These are phyloP conservation scores for Sarcophaga peregrina DNA, from an alignment of 1,140 invertebrate genomes.

Conservation along the genomic window DNA sequence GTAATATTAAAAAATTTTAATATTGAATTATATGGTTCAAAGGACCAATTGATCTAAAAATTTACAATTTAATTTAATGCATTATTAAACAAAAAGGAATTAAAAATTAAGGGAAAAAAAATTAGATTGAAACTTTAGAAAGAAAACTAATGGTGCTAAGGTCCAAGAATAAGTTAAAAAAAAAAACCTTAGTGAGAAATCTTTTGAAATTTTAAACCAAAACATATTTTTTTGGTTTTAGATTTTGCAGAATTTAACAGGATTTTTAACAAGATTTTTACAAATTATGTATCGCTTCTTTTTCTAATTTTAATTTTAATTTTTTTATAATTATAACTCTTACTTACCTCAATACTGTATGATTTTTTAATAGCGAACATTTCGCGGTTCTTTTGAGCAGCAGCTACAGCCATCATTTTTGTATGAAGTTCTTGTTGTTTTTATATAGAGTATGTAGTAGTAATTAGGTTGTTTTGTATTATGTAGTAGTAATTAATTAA, in stretches of 20 bases:
- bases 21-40: too few relatives aligned
- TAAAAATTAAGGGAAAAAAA: too few relatives aligned
- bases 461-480: conserved; percentile 49
- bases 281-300: not conserved
- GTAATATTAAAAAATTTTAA: too few relatives aligned
- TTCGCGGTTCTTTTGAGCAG: conserved; percentile 90
- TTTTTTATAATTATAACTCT: not conserved
- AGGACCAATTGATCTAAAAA: too few relatives aligned
- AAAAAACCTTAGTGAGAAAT: too few relatives aligned
- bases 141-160: too few relatives aligned
- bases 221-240: too few relatives aligned
- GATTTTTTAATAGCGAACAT: conserved; percentile 96
- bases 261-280: not conserved
- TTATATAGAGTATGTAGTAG: conserved; percentile 49
- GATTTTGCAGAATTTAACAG: too few relatives aligned
- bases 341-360: conserved; percentile 95
- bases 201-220: not conserved
- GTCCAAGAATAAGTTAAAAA: too few relatives aligned
- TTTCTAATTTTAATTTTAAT: conserved; percentile 7
- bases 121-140: too few relatives aligned
- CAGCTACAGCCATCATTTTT: conserved; percentile 83
- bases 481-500: conserved; percentile 46
- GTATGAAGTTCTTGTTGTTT: conserved; percentile 52
- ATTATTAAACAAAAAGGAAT: too few relatives aligned
- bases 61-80: too few relatives aligned